Conservation (phyloP, 2,797 vertebrate genomes). For the Spea hammondii region DNA sequence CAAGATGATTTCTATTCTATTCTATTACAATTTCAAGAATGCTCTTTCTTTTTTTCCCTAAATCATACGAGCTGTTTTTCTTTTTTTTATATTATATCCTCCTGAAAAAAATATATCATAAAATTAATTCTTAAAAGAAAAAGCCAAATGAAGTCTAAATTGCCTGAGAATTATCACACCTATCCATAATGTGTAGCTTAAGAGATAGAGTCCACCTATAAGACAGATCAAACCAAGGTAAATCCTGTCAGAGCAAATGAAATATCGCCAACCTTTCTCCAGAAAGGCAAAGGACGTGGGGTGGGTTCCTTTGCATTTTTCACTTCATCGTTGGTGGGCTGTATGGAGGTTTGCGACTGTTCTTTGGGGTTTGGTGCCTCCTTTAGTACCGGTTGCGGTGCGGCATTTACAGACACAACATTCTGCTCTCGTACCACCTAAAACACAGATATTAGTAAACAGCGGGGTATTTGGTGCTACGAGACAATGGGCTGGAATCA, state of each 20-base stretch:
- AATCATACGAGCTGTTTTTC: no score
- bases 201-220: no score
- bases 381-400: neutral
- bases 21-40: no score
- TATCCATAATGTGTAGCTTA: no score
- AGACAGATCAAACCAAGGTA: no score
- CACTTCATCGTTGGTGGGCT: slow-evolving; percentile 48
- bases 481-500: neutral
- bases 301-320: slow-evolving; percentile 62
- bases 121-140: no score
- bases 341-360: slow-evolving; percentile 53
- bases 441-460: neutral
- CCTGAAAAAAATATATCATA: no score
- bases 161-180: no score
- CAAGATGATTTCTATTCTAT: no score
- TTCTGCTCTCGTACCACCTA: neutral
- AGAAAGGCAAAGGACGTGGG: slow-evolving; percentile 68
- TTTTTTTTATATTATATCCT: no score
- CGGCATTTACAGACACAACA: neutral
- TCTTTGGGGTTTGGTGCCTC: slow-evolving; percentile 25
- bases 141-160: no score
- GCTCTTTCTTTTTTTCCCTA: no score
- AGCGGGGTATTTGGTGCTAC: neutral
- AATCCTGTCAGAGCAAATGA: neutral
- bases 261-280: slow-evolving; percentile 68